A percentile compares a stretch with the other conserved stretches of the same genome.
Conservation (phyloP, 1,140 invertebrate species). For the Drosophila nasuta region DNA sequence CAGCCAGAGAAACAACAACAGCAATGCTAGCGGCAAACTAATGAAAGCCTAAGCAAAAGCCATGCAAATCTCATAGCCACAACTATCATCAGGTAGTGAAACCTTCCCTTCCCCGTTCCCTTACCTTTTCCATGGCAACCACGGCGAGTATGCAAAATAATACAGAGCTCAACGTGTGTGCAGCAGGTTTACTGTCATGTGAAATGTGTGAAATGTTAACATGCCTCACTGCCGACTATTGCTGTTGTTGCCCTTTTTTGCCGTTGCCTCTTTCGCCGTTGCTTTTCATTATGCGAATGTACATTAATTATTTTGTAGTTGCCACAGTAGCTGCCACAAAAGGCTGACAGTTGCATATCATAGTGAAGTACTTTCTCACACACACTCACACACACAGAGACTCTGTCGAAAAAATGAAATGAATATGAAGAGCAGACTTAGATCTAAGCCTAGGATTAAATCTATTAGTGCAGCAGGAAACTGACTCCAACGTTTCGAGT, state of each 20-base stretch:
- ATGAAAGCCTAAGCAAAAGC: slow-evolving; percentile 53
- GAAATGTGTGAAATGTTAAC: slow-evolving; percentile 80
- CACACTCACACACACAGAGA: background rate
- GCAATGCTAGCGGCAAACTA: slow-evolving; percentile 43
- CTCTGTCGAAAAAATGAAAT: background rate
- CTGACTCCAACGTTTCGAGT: background rate
- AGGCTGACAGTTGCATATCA: slow-evolving; percentile 34
- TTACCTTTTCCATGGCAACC: background rate
- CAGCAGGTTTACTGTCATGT: slow-evolving; percentile 43
- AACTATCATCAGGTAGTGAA: slow-evolving; percentile 35
- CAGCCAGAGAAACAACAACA: slow-evolving; percentile 14
- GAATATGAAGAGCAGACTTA: slow-evolving; percentile 2
- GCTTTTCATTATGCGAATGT: slow-evolving; percentile 79
- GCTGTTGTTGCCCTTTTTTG: slow-evolving; percentile 42
- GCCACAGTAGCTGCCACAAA: slow-evolving; percentile 50
- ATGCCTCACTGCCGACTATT: slow-evolving; percentile 27
- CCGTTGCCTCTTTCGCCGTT: slow-evolving; percentile 38
- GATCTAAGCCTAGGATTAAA: slow-evolving; percentile 13
- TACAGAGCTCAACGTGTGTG: slow-evolving; percentile 16
- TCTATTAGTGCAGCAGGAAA: slow-evolving; percentile 4
- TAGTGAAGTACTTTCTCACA: background rate
- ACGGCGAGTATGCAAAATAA: slow-evolving; percentile 62
- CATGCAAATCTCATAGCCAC: slow-evolving; percentile 41
- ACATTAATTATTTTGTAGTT: slow-evolving; percentile 80
- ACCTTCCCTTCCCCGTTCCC: slow-evolving; percentile 11